These are phyloP conservation scores for Patella depressa DNA, from an alignment of 2,888 invertebrate species.

Conservation along the genomic window DNA sequence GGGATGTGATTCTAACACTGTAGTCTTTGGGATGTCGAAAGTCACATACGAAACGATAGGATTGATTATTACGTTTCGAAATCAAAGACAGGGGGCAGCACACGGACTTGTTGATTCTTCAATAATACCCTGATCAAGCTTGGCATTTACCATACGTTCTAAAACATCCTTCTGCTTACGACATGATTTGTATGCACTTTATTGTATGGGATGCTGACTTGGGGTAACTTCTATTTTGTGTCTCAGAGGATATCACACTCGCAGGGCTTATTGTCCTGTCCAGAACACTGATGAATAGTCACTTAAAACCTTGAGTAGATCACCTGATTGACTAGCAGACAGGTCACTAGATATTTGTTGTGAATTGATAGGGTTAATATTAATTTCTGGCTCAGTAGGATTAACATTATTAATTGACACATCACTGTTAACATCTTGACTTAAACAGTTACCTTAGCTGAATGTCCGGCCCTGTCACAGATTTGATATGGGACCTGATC, in stretches of 20 bases:
- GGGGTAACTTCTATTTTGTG: constrained; percentile 7
- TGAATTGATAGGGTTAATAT: no score
- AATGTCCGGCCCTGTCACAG: background rate
- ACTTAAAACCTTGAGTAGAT: background rate
- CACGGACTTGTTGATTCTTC: constrained; percentile 14
- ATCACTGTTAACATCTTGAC: background rate
- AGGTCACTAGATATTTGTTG: background rate
- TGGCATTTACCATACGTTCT: constrained; percentile 4
- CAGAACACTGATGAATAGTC: constrained; percentile 17
- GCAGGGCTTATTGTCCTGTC: background rate
- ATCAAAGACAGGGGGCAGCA: constrained; percentile 17
- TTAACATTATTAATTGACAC: no score
- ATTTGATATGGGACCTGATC: background rate
- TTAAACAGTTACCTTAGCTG: background rate
- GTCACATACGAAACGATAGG: constrained; percentile 15
- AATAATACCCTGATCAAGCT: constrained; percentile 12
- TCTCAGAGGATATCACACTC: constrained; percentile 4
- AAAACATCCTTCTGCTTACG: constrained; percentile 12
- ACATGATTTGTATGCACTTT: constrained; percentile 13
- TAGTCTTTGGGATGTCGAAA: background rate
- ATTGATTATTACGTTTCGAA: constrained; percentile 4
- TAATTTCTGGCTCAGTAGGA: no score
- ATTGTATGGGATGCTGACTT: constrained; percentile 6
- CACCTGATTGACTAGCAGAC: background rate
- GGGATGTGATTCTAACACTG: constrained; percentile 7